phyloP scores from a whole-genome alignment of 2,888 invertebrate species.

The Rotaria sp. region DNA sequence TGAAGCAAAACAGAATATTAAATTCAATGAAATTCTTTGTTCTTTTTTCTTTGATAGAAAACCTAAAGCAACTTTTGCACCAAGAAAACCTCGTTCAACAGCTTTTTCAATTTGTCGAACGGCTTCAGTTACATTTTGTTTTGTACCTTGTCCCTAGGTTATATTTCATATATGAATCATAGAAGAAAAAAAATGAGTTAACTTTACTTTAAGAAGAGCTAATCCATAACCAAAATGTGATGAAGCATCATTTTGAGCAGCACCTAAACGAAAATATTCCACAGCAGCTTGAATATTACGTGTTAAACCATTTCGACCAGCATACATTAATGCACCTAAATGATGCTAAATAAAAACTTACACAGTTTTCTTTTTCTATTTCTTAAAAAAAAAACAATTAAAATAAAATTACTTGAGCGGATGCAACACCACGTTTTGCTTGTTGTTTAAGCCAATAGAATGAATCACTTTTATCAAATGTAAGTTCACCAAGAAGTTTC shows the following conservation, averaged over 20 bases:
- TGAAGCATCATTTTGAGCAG: conserved; percentile 48
- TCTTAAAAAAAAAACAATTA: neutral
- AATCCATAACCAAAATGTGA: conserved; percentile 52
- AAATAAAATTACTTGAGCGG: conserved; percentile 47
- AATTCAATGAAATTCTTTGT: neutral
- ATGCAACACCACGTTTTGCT: conserved; percentile 49
- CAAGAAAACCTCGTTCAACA: conserved; percentile 43
- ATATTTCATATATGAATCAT: neutral
- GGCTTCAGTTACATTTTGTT: conserved; percentile 47
- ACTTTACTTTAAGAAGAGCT: conserved; percentile 48
- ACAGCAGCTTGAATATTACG: conserved; percentile 49
- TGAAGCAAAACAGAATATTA: neutral
- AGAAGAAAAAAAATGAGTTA: neutral
- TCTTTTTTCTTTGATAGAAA: neutral
- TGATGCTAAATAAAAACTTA: neutral
- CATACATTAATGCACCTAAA: conserved; percentile 43
- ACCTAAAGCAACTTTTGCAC: neutral
- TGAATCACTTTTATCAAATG: conserved; percentile 52
- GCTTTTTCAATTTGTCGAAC: conserved; percentile 46
- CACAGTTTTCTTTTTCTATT: no score
- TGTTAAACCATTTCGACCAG: conserved; percentile 52
- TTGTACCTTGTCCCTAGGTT: conserved; percentile 47
- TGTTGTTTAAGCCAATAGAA: conserved; percentile 53
- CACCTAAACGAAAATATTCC: conserved; percentile 49
- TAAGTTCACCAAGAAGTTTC: conserved; percentile 46